Evolutionary conservation across 2,113 vertebrate genomes (phyloP).

Genomic region (Puma concolor): DNA sequence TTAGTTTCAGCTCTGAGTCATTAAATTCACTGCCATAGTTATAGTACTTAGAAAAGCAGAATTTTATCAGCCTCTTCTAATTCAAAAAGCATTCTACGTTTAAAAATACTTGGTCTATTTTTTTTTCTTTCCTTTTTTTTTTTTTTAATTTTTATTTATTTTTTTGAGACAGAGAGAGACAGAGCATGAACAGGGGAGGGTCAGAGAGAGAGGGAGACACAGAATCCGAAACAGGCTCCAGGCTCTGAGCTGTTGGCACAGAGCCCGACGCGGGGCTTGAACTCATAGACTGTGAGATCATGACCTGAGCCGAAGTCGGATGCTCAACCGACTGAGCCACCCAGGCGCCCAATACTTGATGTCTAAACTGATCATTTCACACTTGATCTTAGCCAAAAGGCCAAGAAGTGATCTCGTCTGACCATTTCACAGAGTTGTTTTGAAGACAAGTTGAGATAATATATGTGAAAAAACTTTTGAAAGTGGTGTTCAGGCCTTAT

Average conservation of each 20-base stretch:
- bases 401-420: not conserved
- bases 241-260: no score
- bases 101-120: not conserved
- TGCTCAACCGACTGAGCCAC: no score
- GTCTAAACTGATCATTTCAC: not conserved
- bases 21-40: not conserved
- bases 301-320: no score
- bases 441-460: conserved; percentile 1
- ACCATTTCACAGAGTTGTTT: not conserved
- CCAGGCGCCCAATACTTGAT: not conserved
- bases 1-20: not conserved
- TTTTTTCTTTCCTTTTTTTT: no score
- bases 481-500: not conserved
- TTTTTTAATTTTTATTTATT: no score
- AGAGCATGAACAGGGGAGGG: no score
- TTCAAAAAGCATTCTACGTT: not conserved
- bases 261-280: no score
- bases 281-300: no score
- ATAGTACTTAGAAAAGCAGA: not conserved
- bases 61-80: not conserved
- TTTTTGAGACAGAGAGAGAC: no score
- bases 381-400: no score
- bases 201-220: no score
- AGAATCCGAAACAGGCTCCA: no score
- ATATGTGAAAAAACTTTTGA: not conserved